Percentiles rank a stretch among this genome's conserved stretches.
These are phyloP conservation scores for Araneus ventricosus DNA, from an alignment of 1,140 invertebrate genomes.

Conservation along the genomic window DNA sequence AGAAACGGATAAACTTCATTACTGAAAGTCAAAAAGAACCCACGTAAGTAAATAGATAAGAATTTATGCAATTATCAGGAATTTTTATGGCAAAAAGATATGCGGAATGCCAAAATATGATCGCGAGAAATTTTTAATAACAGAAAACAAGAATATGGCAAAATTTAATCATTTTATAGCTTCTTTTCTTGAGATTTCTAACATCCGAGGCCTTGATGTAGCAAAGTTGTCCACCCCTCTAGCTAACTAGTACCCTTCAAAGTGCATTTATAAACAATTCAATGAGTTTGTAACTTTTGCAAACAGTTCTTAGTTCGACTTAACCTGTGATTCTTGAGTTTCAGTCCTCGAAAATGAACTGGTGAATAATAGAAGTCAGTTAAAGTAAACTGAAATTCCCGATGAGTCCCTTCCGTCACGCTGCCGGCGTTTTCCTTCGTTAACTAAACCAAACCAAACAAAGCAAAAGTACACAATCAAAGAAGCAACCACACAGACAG, in stretches of 20 bases:
- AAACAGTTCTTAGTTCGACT: slow-evolving; percentile 19
- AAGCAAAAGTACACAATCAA: slow-evolving; percentile 49
- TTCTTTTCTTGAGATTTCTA: background rate
- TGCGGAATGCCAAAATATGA: too few species aligned
- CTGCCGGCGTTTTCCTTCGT: slow-evolving; percentile 27
- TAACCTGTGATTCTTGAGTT: slow-evolving; percentile 25
- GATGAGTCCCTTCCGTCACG: slow-evolving; percentile 5
- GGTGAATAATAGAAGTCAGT: slow-evolving; percentile 38
- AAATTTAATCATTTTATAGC: too few species aligned
- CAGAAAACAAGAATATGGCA: too few species aligned
- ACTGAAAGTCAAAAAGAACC: too few species aligned
- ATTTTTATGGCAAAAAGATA: too few species aligned
- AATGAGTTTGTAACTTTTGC: slow-evolving; percentile 12
- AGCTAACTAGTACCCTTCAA: background rate
- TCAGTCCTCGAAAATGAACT: background rate
- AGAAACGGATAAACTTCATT: too few species aligned
- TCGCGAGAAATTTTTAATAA: too few species aligned
- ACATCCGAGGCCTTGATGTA: background rate
- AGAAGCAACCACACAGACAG: background rate
- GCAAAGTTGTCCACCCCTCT: background rate
- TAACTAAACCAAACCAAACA: slow-evolving; percentile 61
- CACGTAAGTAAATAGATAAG: too few species aligned
- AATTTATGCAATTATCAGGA: too few species aligned
- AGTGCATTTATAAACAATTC: background rate
- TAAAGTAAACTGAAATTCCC: slow-evolving; percentile 45